Evolutionary conservation across 2,888 invertebrate species (phyloP).

Genomic region (Aproaerema taeniolella): DNA sequence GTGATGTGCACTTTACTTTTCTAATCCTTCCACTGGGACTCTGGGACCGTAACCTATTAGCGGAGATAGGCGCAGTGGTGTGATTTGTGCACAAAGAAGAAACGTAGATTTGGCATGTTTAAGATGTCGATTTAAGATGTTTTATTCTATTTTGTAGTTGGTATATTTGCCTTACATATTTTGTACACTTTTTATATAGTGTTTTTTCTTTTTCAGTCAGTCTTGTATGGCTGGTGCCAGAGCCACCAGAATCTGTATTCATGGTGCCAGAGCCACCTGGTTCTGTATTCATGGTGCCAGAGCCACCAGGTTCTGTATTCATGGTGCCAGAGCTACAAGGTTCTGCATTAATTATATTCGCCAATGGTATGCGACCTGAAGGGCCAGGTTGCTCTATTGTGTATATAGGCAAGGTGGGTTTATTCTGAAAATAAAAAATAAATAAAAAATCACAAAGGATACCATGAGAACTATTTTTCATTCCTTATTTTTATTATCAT

Average conservation of each 20-base stretch:
- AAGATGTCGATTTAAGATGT: neutral
- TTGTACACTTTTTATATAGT: conserved; percentile 5
- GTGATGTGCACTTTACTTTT: conserved; percentile 1
- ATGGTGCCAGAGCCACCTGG: neutral
- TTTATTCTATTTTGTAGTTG: conserved; percentile 1
- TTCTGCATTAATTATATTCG: neutral
- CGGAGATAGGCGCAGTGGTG: too few relatives aligned
- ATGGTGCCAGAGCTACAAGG: neutral
- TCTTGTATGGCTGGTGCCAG: neutral
- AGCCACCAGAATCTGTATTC: too few relatives aligned
- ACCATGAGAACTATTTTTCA: too few relatives aligned
- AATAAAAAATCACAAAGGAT: too few relatives aligned
- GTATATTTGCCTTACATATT: conserved; percentile 4
- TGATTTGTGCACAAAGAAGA: conserved; percentile 7
- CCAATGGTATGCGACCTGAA: too few relatives aligned
- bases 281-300: neutral
- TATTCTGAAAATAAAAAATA: too few relatives aligned
- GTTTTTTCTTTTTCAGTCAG: too few relatives aligned
- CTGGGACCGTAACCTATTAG: too few relatives aligned
- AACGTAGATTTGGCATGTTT: neutral
- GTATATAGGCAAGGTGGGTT: too few relatives aligned
- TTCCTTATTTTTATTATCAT: too few relatives aligned
- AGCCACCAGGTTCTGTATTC: neutral
- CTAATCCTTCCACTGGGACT: conserved; percentile 1
- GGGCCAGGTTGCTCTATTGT: too few relatives aligned